Base-by-base conservation (phyloP, 1,140 invertebrate species). In the Dreissena rostriformis region DNA sequence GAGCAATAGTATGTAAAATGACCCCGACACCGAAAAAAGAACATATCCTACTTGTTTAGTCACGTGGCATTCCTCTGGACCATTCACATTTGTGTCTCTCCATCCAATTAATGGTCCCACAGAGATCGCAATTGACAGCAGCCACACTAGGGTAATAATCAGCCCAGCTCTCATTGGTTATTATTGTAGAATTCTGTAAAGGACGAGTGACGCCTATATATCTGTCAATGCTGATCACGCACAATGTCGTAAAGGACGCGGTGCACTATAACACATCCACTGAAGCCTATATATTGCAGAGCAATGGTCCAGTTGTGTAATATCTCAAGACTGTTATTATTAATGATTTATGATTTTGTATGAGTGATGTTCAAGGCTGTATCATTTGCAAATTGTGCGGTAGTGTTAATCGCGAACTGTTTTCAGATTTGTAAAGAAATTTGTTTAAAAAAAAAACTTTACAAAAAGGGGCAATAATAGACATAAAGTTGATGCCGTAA, bases 261-360 rank as follows among this genome's bases (percentile, higher is more conserved):
- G 98, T 99, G 92, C 97, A 98, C 90, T 99, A 95, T 15, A 99
- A 94, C 67, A 99, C 98, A 94, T 99, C 98, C 95, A 98, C 96
- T 1, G 98, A 98, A 2, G 93, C 89, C 92, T 93, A 94, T 15
- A 94, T 87, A 65, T 93, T 91, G 86, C 94, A 94, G 74, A 93
- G 88, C 10, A 88, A 76, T 53, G 89, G 86, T 12, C 93, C 93
- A 93, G 65, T 87, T 87, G 72, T 90, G 80, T 17, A 89, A 74
- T 22, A 94, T 91, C 88, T 95, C 94, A 19, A 94, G 84, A 14
- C 91, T 93, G 12, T n/a, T n/a, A n/a, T n/a, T n/a, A n/a, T n/a
- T n/a, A n/a, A n/a, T n/a, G n/a, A n/a, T n/a, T n/a, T n/a, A n/a
- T n/a, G n/a, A n/a, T n/a, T n/a, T n/a, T n/a, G n/a, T n/a, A n/a